phyloP scores from a whole-genome alignment of 2,113 vertebrate genomes.

The Entosphenus tridentatus region DNA sequence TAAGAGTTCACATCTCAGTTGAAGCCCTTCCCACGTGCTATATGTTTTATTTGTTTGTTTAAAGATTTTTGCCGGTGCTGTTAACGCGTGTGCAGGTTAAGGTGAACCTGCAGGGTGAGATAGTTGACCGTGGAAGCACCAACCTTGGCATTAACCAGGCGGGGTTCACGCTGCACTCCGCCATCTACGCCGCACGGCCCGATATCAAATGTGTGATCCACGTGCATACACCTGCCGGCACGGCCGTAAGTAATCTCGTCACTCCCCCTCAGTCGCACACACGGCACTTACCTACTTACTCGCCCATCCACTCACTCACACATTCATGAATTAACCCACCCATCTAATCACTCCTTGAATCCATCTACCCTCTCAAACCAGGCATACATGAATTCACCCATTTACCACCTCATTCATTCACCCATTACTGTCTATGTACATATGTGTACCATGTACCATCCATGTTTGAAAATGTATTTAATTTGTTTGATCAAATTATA shows the following conservation, averaged over 20 bases:
- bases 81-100: slow-evolving; percentile 37
- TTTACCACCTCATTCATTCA: too few relatives aligned
- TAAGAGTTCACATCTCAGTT: slow-evolving; percentile 20
- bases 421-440: too few relatives aligned
- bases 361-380: too few relatives aligned
- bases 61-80: neutral
- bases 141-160: slow-evolving; percentile 38
- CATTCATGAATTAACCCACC: too few relatives aligned
- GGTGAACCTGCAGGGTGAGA: slow-evolving; percentile 72
- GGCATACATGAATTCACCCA: too few relatives aligned
- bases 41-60: neutral
- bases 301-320: too few relatives aligned
- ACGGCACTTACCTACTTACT: too few relatives aligned
- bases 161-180: slow-evolving; percentile 62
- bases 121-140: slow-evolving; percentile 67
- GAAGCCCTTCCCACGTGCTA: neutral
- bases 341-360: too few relatives aligned
- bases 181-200: slow-evolving; percentile 64
- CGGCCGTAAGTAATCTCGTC: slow-evolving; percentile 30
- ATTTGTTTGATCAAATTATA: too few relatives aligned
- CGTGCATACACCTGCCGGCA: slow-evolving; percentile 53
- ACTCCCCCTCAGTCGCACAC: too few relatives aligned
- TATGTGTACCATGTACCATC: too few relatives aligned
- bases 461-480: too few relatives aligned
- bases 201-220: slow-evolving; percentile 57